phyloP scores from a whole-genome alignment of 2,888 invertebrate species.

The Meiosimyza decipiens region DNA sequence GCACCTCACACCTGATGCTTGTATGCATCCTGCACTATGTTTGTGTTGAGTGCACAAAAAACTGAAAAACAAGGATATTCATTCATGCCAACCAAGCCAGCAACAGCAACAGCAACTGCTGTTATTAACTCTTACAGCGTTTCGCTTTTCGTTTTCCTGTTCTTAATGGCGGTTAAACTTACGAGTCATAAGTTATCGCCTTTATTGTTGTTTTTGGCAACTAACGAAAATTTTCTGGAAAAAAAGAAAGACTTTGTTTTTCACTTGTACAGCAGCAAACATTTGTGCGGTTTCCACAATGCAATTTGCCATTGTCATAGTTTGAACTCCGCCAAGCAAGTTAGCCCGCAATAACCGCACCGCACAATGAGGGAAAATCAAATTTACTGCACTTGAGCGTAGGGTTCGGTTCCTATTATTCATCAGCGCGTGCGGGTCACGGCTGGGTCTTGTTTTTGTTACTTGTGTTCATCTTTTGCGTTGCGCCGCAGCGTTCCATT shows the following conservation, averaged over 20 bases:
- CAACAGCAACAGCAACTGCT: neutral
- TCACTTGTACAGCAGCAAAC: neutral
- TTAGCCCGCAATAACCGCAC: neutral
- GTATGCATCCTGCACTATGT: constrained; percentile 7
- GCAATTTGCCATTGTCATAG: too few species aligned
- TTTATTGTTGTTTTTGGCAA: constrained; percentile 7
- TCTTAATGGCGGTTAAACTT: constrained; percentile 44
- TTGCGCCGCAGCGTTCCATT: neutral
- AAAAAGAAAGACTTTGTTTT: constrained; percentile 2
- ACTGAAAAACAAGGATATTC: constrained; percentile 9
- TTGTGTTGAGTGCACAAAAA: neutral
- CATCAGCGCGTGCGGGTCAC: neutral
- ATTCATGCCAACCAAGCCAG: constrained; percentile 8
- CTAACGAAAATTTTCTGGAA: constrained; percentile 10
- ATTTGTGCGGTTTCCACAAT: neutral
- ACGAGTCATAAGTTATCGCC: constrained; percentile 44
- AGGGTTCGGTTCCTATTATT: neutral
- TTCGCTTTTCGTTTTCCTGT: constrained; percentile 32
- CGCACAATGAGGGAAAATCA: constrained; percentile 14
- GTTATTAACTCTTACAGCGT: constrained; percentile 36
- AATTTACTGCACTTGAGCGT: constrained; percentile 18
- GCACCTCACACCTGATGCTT: too few species aligned
- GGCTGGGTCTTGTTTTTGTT: too few species aligned
- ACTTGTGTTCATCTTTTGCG: neutral
- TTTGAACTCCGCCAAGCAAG: neutral